A percentile compares a stretch with the other conserved stretches of the same genome.
Evolutionary conservation across 2,797 vertebrate genomes (phyloP).

Genomic region (Saxicola maurus): DNA sequence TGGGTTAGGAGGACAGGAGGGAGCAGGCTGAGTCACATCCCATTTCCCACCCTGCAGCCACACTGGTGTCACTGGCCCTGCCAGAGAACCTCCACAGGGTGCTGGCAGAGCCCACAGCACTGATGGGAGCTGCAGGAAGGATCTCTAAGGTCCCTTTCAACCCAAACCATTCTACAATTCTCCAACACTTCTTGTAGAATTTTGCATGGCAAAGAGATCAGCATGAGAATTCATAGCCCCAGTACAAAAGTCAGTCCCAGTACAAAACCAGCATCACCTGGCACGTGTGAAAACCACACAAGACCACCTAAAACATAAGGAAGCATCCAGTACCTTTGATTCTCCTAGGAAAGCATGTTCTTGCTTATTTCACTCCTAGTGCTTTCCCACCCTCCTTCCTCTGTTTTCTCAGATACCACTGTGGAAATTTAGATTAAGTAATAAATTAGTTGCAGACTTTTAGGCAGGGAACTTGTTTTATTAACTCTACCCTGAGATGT

Average conservation of each 20-base stretch:
- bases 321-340: neutral
- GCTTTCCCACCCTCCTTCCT: neutral
- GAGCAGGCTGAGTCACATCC: neutral
- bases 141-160: no score
- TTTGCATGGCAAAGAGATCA: neutral
- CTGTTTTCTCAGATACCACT: neutral
- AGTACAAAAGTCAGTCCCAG: neutral
- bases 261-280: neutral
- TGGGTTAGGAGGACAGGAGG: neutral
- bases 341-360: neutral
- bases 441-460: neutral
- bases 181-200: neutral
- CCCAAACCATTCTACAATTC: neutral
- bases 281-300: rapidly evolving
- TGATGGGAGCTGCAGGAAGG: rapidly evolving
- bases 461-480: neutral
- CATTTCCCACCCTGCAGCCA: rapidly evolving
- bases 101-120: neutral
- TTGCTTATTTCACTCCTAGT: neutral
- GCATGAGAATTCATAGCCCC: neutral
- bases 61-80: rapidly evolving
- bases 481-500: neutral
- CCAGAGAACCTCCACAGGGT: rapidly evolving
- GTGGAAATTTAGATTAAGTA: neutral
- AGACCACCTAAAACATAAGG: neutral